Evolutionary conservation across 2,797 vertebrate species (phyloP).

Genomic region (Chanos chanos): DNA sequence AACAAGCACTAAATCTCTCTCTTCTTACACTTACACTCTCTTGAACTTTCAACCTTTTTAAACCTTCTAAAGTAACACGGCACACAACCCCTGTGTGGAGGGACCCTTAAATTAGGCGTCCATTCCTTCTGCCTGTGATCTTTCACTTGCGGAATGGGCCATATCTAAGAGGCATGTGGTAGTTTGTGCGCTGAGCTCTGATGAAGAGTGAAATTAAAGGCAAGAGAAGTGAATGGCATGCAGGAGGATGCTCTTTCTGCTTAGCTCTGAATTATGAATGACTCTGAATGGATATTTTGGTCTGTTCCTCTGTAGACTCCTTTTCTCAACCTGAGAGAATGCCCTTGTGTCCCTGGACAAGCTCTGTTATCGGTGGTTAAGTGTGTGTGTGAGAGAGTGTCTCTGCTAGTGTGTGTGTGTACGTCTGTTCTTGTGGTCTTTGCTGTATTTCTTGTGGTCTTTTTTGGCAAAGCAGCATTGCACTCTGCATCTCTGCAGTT

Average conservation of each 20-base stretch:
- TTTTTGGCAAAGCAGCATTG: no score
- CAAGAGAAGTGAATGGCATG: background rate
- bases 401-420: background rate
- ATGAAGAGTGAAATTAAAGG: background rate
- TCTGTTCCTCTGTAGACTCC: background rate
- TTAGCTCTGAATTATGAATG: constrained; percentile 33
- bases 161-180: no score
- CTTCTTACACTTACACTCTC: no score
- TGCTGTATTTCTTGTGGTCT: no score
- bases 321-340: background rate
- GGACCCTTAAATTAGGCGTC: background rate
- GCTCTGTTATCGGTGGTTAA: background rate
- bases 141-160: background rate
- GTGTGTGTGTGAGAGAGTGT: background rate
- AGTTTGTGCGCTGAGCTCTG: background rate
- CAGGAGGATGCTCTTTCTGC: background rate
- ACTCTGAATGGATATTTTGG: constrained; percentile 15
- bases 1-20: no score
- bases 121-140: background rate
- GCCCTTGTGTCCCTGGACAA: background rate
- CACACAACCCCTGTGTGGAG: background rate
- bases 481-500: no score
- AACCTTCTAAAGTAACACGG: background rate
- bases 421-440: background rate
- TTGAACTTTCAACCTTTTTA: background rate